A percentile compares a stretch with the other conserved stretches of the same genome.
Evolutionary conservation across 2,113 vertebrate genomes (phyloP).

Genomic region (Peucedramus taeniatus): DNA sequence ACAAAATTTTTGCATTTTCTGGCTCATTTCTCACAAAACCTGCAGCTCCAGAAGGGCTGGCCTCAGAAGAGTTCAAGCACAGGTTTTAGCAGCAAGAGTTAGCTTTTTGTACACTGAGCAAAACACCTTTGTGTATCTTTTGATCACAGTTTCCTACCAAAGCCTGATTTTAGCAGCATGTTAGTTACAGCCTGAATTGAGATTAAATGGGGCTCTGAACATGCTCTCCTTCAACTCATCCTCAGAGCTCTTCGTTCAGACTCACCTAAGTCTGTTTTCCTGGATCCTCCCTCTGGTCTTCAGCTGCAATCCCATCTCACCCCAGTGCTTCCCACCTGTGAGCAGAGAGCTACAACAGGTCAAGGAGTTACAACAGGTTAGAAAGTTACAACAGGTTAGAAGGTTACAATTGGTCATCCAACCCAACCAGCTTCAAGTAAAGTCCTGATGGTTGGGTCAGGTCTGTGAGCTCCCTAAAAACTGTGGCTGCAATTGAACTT

Average conservation of each 20-base stretch:
- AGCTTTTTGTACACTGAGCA: not conserved
- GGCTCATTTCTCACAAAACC: not conserved
- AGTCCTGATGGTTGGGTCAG: rapidly evolving
- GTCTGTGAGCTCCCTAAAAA: too few species aligned
- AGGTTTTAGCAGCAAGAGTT: not conserved
- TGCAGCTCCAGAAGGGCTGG: not conserved
- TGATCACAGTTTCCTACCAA: not conserved
- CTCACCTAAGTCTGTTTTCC: not conserved
- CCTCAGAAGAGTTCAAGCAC: not conserved
- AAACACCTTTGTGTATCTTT: not conserved
- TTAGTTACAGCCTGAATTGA: not conserved
- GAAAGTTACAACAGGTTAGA: not conserved
- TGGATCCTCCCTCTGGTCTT: not conserved
- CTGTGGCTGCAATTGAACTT: not conserved
- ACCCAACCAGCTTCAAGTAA: not conserved
- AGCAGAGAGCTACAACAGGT: not conserved
- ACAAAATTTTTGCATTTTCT: not conserved
- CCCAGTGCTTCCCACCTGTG: not conserved
- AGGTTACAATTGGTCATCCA: not conserved
- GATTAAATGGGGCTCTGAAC: not conserved
- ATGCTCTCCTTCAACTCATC: not conserved
- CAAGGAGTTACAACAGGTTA: not conserved
- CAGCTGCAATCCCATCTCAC: not conserved
- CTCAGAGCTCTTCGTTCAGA: not conserved
- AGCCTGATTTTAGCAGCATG: not conserved